Base-by-base conservation (phyloP, 1,140 invertebrate species). In the Gryllus bimaculatus region DNA sequence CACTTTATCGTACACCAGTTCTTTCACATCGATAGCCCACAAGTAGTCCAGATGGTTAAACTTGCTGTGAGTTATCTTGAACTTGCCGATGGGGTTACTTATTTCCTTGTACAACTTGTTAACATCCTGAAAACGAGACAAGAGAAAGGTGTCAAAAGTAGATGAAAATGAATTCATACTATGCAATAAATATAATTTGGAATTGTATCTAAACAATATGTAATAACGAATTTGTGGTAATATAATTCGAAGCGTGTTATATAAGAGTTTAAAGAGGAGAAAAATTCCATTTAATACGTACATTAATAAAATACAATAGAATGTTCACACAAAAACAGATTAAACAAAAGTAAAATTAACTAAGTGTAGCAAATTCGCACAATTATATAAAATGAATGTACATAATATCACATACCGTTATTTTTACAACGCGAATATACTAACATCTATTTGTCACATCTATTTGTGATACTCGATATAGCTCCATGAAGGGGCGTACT, bases 11-110 rank as follows among this genome's bases (percentile, higher is more conserved):
- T 79, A 81, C 6, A 81, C 18, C 8, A 76, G 15, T 39, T 48
- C 48, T 7, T 76, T 75, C 6, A 21, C 80, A 49, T 81, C 47
- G n/a, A 81, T 81, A 21, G 80, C 80, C 74, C 78, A 81, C 15
- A 81, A 47, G 39, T 49, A 81, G 48, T 81, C 80, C 21, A 81
- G 75, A 48, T 81, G 80, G 21, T 81, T 81, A 20, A 80, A 80
- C 39, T 73, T 10, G 8, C 15, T 18, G 18, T 47, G 48, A 0
- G 73, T 4, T 20, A 79, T 73, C n/a, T 48, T 10, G 73, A 74
- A 48, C 8, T 74, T 75, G 47, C 26, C 73, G 10, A 77, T n/a
- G 8, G 20, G 10, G 3, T 79, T 79, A 8, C 18, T 20, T 8
- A 79, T 15, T 48, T 75, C 39, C 8, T 77, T 77, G 47, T 76